These are phyloP conservation scores for Philaethria dido DNA, from an alignment of 2,888 invertebrate species.

Conservation along the genomic window DNA sequence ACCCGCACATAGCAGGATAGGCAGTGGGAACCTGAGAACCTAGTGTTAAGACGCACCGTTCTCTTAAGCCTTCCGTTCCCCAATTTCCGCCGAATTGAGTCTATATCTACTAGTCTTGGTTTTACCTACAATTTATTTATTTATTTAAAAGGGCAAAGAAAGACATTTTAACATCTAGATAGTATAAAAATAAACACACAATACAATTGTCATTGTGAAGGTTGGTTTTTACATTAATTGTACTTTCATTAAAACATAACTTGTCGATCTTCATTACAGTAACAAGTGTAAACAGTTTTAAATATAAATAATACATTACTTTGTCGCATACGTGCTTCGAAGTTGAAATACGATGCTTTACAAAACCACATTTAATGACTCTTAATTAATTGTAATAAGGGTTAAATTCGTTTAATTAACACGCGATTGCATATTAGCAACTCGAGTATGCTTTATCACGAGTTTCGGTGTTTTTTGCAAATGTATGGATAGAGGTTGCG, in stretches of 20 bases:
- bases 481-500: slow-evolving; percentile 29
- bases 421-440: slow-evolving; percentile 68
- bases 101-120: no score
- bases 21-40: no score
- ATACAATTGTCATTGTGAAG: slow-evolving; percentile 5
- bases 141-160: no score
- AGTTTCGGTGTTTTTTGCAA: slow-evolving; percentile 49
- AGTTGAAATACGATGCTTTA: slow-evolving; percentile 64
- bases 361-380: slow-evolving; percentile 44
- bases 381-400: slow-evolving; percentile 47
- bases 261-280: slow-evolving; percentile 44
- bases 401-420: slow-evolving; percentile 44
- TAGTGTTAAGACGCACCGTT: no score
- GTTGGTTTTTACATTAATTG: slow-evolving; percentile 34
- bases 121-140: no score
- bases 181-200: not conserved
- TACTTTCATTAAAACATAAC: slow-evolving; percentile 42
- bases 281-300: slow-evolving; percentile 47
- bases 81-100: no score
- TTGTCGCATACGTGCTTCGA: slow-evolving; percentile 53
- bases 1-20: no score
- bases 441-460: slow-evolving; percentile 64
- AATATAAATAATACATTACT: slow-evolving; percentile 51
- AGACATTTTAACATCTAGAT: no score
- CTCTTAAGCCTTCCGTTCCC: no score